These are phyloP conservation scores for Drosophila cardini DNA, from an alignment of 1,140 invertebrate genomes.

Conservation along the genomic window DNA sequence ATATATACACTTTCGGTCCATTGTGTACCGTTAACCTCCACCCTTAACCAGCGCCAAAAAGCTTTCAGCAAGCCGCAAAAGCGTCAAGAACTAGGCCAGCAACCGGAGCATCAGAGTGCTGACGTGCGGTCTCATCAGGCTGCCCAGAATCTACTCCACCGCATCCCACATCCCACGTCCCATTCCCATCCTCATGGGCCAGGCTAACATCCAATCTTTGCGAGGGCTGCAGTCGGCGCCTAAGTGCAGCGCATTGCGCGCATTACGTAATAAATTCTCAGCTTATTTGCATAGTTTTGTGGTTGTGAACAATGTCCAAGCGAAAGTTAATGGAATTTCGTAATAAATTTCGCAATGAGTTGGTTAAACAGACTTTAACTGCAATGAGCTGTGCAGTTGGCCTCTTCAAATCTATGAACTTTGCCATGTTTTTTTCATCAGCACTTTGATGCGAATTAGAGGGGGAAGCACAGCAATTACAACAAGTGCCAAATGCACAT, in stretches of 20 bases:
- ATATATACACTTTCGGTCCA: conserved; percentile 20
- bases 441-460: conserved; percentile 35
- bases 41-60: conserved; percentile 48
- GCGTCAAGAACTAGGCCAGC: conserved; percentile 66
- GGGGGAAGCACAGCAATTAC: conserved; percentile 64
- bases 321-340: conserved; percentile 76
- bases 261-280: conserved; percentile 80
- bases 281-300: conserved; percentile 82
- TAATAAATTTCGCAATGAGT: conserved; percentile 76
- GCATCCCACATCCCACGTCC: not conserved
- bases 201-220: conserved; percentile 4
- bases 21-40: conserved; percentile 37
- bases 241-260: conserved; percentile 54
- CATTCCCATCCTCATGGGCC: not conserved
- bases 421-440: conserved; percentile 35
- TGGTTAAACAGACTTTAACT: conserved; percentile 69
- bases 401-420: conserved; percentile 24
- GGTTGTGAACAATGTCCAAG: conserved; percentile 74
- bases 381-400: conserved; percentile 55
- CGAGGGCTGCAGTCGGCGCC: conserved; percentile 22
- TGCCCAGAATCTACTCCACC: conserved; percentile 34
- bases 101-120: conserved; percentile 30
- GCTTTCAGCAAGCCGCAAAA: conserved; percentile 55
- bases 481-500: conserved; percentile 83
- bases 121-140: conserved; percentile 62